phyloP scores from a whole-genome alignment of 2,113 vertebrate species.

The Phyllostomus hastatus region DNA sequence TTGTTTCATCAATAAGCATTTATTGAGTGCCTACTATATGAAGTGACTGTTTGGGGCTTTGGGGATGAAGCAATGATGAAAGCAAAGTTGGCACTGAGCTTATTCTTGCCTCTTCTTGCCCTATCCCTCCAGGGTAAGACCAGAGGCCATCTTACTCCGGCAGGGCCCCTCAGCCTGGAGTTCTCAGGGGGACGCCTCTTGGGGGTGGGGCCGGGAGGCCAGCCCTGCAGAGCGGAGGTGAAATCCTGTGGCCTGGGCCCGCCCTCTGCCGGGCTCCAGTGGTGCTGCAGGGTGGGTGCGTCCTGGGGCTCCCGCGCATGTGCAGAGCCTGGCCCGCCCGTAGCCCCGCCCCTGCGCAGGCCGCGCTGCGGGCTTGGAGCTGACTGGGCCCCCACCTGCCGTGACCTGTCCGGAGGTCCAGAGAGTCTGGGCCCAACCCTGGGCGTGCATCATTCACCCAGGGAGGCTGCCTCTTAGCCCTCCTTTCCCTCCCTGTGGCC shows the following conservation, averaged over 20 bases:
- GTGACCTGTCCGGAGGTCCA: fast-evolving
- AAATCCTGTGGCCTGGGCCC: background rate
- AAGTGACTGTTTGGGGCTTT: background rate
- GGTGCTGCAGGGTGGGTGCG: slow-evolving; percentile 14
- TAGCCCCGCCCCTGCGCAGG: background rate
- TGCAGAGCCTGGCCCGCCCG: background rate
- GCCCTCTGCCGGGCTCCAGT: slow-evolving; percentile 63
- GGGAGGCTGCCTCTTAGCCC: background rate
- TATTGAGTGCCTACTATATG: background rate
- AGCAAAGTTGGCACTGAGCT: background rate
- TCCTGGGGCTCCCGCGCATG: background rate
- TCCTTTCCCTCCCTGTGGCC: background rate
- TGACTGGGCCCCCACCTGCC: fast-evolving
- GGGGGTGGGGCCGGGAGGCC: background rate
- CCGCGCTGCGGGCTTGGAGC: fast-evolving
- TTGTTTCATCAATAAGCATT: background rate
- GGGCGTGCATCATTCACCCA: too few relatives aligned
- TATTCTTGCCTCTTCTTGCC: background rate
- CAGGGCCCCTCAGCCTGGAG: background rate
- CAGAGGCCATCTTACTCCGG: slow-evolving; percentile 51
- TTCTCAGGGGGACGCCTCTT: background rate
- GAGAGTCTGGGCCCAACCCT: background rate
- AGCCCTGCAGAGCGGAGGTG: background rate
- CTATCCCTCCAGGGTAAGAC: background rate
- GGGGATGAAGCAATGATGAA: background rate